Evolutionary conservation across 2,113 vertebrate species (phyloP), one percentile per base, ranked within the genome.

Genomic region (Gymnarchus niloticus): DNA sequence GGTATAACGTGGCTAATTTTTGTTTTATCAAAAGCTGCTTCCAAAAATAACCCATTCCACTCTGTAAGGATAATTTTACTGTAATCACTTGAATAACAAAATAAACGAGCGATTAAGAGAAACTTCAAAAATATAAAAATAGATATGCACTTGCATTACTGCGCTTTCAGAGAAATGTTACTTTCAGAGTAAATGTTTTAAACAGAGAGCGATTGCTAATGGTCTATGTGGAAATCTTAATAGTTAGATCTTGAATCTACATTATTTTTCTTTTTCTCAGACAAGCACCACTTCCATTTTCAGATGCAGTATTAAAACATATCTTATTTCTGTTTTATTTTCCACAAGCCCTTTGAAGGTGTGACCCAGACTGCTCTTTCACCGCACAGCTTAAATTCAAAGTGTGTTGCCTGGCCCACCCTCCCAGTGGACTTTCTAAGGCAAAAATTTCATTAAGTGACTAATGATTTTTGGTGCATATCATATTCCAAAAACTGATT

Each of bases 61-160:
- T 73, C 33, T 37, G 33, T 73, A 73, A 73, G 65, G 65, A 73
- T 73, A 37, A n/a, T 73, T 73, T 73, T 73, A 41, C n/a, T n/a
- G n/a, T 41, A 8, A 21, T 33, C 41, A 73, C 19, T 73, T 73
- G 65, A 73, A 73, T 33, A 73, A 73, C 65, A 73, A 73, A 73
- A 41, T 73, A 73, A 73, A 41, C 12, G 65, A 73, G 33, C 12
- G 41, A 37, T 17, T 37, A 73, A 33, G 14, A 33, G 65, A 73
- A 28, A 41, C 65, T 41, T 73, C 28, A 33, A 73, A 73, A 73
- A 73, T 37, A 73, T 73, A 73, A 73, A 41, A 73, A 73, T 73
- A 73, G 65, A 73, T 73, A 37, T 37, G 65, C 65, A 73, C 33
- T 41, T 17, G 2, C 37, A 33, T 37, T 73, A 33, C 33, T 73